These are phyloP conservation scores for Drosophila meridiana DNA, from an alignment of 2,888 invertebrate species.

Conservation along the genomic window DNA sequence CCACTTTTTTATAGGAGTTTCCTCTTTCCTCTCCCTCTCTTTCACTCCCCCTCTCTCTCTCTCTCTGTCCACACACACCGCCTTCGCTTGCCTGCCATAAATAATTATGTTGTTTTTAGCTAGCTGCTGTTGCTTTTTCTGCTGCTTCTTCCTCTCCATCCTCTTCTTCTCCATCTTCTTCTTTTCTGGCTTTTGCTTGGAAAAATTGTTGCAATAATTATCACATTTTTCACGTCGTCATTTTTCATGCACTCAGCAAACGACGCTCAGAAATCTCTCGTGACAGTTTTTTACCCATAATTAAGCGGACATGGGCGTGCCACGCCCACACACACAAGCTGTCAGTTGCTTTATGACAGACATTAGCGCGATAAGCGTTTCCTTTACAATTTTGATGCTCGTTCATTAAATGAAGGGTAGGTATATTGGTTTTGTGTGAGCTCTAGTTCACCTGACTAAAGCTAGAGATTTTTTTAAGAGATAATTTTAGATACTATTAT, in stretches of 20 bases:
- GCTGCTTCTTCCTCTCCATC: constrained; percentile 14
- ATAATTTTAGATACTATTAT: not conserved
- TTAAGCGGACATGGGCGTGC: constrained; percentile 63
- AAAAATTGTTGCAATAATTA: constrained; percentile 73
- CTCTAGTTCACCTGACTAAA: no score
- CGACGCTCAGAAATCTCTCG: constrained; percentile 41
- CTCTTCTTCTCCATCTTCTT: no score
- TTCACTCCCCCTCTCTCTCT: not conserved
- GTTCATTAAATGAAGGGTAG: not conserved
- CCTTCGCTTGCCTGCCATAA: constrained; percentile 54
- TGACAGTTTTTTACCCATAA: constrained; percentile 66
- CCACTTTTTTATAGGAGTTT: constrained; percentile 52
- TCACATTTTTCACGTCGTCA: constrained; percentile 69
- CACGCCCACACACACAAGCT: constrained; percentile 35
- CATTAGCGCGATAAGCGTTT: constrained; percentile 58
- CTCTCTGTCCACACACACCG: not conserved
- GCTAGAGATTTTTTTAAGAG: not conserved
- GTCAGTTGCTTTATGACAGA: constrained; percentile 41
- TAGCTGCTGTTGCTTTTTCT: constrained; percentile 34
- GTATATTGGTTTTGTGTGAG: not conserved
- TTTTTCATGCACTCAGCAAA: constrained; percentile 63
- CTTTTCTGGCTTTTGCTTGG: constrained; percentile 13
- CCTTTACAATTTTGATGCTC: constrained; percentile 1
- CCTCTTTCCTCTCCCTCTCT: not conserved
- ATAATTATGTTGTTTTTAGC: constrained; percentile 78